These are phyloP conservation scores for Trachemys scripta DNA, from an alignment of 2,113 vertebrate species.

Conservation along the genomic window DNA sequence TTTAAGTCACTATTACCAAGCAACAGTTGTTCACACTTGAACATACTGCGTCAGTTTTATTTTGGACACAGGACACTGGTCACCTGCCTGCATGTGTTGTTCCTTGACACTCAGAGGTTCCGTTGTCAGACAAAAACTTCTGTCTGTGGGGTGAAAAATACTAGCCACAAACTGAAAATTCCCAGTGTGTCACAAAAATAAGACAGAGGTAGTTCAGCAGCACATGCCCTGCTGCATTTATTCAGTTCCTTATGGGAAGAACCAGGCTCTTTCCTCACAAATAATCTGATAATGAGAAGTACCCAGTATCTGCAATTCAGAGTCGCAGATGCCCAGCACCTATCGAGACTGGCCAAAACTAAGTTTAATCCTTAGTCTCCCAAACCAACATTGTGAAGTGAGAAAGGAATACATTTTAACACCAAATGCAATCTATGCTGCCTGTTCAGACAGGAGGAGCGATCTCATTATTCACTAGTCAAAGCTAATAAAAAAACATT, in stretches of 20 bases:
- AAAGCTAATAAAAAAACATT: neutral
- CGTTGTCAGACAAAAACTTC: neutral
- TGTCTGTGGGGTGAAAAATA: neutral
- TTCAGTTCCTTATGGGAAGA: neutral
- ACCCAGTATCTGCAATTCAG: too few relatives aligned
- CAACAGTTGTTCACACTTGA: neutral
- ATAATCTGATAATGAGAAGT: neutral
- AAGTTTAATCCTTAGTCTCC: neutral
- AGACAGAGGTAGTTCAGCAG: rapidly evolving
- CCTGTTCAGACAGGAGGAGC: neutral
- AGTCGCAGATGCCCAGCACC: neutral
- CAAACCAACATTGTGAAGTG: neutral
- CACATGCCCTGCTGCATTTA: rapidly evolving
- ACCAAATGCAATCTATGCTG: neutral
- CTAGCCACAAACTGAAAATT: neutral
- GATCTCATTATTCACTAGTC: neutral
- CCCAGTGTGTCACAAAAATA: neutral
- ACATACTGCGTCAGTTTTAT: neutral
- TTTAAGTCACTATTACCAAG: neutral
- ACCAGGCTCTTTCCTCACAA: rapidly evolving
- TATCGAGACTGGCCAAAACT: neutral
- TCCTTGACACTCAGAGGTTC: neutral
- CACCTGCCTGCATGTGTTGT: neutral
- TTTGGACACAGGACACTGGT: neutral
- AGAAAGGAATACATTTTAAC: neutral